Evolutionary conservation across 2,797 vertebrate species (phyloP).

Genomic region (Dendrocincla fuliginosa): DNA sequence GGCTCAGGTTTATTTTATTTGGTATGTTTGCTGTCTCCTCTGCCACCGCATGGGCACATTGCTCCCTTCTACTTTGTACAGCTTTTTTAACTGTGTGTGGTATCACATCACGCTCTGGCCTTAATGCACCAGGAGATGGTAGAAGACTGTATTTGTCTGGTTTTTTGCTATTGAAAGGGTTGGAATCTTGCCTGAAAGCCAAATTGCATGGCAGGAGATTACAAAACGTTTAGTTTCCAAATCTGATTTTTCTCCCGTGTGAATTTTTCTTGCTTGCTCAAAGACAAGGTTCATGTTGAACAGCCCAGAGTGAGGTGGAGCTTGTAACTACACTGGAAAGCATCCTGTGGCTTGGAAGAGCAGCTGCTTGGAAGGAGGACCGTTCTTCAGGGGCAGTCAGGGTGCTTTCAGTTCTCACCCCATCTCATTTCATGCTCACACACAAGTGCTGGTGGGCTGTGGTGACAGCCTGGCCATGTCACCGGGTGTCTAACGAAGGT

Average conservation of each 20-base stretch:
- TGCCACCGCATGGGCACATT: not conserved
- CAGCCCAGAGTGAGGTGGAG: not conserved
- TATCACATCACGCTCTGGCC: not conserved
- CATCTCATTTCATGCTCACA: not conserved
- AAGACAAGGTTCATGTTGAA: constrained; percentile 36
- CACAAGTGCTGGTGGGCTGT: fast-evolving
- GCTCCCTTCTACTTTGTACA: not conserved
- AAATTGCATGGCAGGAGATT: constrained; percentile 40
- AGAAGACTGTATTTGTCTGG: not conserved
- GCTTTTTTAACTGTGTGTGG: not conserved
- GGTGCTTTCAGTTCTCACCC: not conserved
- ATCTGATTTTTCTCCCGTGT: constrained; percentile 2
- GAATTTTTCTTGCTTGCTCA: constrained; percentile 7
- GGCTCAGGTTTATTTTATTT: not conserved
- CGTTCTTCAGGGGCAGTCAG: not conserved
- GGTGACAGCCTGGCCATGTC: not conserved
- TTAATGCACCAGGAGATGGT: not conserved
- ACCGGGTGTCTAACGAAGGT: not conserved
- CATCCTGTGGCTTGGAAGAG: not conserved
- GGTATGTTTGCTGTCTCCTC: not conserved
- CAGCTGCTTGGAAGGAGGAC: not conserved
- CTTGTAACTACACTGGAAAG: not conserved
- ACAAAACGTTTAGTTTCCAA: constrained; percentile 12
- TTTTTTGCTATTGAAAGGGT: not conserved
- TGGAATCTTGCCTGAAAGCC: constrained; percentile 17